Conservation (phyloP, 2,888 invertebrate species). For the Phaonia tiefii region DNA sequence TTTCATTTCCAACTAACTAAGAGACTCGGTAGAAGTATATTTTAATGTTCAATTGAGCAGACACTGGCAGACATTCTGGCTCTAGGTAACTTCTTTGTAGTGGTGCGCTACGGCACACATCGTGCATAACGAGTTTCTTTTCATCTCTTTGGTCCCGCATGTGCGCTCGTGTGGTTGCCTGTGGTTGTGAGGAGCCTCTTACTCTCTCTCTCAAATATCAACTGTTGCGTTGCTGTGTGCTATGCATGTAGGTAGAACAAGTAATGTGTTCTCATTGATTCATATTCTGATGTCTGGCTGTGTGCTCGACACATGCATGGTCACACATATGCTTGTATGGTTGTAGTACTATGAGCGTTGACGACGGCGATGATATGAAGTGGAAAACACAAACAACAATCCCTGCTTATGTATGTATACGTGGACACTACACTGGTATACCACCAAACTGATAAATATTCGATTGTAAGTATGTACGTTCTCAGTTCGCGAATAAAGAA, state of each 20-base stretch:
- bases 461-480: constrained; percentile 7
- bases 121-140: constrained; percentile 66
- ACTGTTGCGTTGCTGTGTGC: constrained; percentile 64
- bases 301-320: constrained; percentile 35
- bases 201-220: constrained; percentile 64
- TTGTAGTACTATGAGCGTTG: not conserved
- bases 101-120: constrained; percentile 62
- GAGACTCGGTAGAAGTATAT: constrained; percentile 64
- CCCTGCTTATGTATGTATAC: constrained; percentile 12
- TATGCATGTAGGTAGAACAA: constrained; percentile 67
- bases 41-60: constrained; percentile 70
- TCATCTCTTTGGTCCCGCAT: constrained; percentile 47
- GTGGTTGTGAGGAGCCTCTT: constrained; percentile 67
- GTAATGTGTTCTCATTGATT: constrained; percentile 62
- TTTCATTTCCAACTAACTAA: constrained; percentile 70
- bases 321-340: constrained; percentile 22
- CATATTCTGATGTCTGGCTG: constrained; percentile 48
- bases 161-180: constrained; percentile 61
- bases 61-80: constrained; percentile 78
- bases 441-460: not conserved
- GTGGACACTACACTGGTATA: constrained; percentile 10
- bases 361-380: not conserved
- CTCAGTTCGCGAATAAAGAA: constrained; percentile 3
- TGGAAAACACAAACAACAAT: not conserved
- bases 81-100: constrained; percentile 70